Base-by-base conservation (phyloP, 2,888 invertebrate genomes). In the Pristionchus entomophagus region DNA sequence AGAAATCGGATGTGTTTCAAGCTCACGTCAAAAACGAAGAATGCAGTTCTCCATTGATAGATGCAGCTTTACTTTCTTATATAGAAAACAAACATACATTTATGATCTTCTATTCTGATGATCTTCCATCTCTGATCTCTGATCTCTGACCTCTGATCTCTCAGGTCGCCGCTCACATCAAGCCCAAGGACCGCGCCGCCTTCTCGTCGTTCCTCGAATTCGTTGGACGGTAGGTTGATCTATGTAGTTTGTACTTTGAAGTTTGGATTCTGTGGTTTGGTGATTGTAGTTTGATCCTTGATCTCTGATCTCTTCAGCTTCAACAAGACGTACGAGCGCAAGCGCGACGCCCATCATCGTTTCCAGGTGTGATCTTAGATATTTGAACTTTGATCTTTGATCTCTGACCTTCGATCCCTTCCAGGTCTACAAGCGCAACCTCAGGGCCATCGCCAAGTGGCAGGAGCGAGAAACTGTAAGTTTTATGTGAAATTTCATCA, bases 201-300 rank as follows among this genome's bases (percentile, higher is more conserved):
- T 92, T 92, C 92, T 91, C 90, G 51, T 88, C 89, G 10, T 92
- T 92, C 87, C 86, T 88, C 26, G 91, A 90, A n/a, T 92, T 91
- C 81, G 88, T 92, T 49, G 91, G 91, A 32, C 87, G 88, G 90
- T 91, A 65, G 8, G 83, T 86, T 77, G 35, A 10, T 56, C 0
- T 14, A 17, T 73, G 49, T 53, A 45, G 10, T 85, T 51, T 32
- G 51, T 14, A n/a, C 49, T 62, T 41, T 69, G 65, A 45, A 32
- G 45, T 81, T 62, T 86, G 41, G 26, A 19, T 19, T 51, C 22
- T 84, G 41, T 10, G 10, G 35, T 26, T 51, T 41, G n/a, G 19
- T 49, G 22, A 8, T 35, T 38, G 65, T n/a, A 14, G 6, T 12
- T 41, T 10, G n/a, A n/a, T 38, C 51, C 45, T 19, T 49, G 35